Base-by-base conservation (phyloP, 2,888 invertebrate genomes). In the Ormyrus pomaceus region DNA sequence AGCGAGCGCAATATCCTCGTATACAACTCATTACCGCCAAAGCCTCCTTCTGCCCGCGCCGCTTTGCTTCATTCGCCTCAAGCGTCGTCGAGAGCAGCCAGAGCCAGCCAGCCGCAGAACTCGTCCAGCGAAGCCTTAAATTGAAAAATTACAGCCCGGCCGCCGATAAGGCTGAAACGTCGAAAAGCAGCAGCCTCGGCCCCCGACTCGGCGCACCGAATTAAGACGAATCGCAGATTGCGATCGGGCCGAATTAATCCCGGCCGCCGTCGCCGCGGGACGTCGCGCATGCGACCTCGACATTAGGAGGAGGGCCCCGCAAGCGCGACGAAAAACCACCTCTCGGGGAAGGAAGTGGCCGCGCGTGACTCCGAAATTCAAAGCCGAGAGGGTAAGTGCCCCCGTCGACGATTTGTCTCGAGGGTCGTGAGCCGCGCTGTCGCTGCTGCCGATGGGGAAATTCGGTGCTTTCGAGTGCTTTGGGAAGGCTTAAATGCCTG, bases 211-310 rank as follows among this genome's bases (percentile, higher is more conserved):
- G 61, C 58, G 53, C 46, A 66, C 62, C 85, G 84, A 87, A 88
- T 89, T 87, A 88, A 89, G 88, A 89, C 88, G 86, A 88, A 89
- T 89, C 87, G 87, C 9, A 71, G 89, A 89, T 88, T 86, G 84
- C 84, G 85, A 88, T 88, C 88, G 86, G 87, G 65, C 84, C 85
- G 83, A 87, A 89, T 88, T 87, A 88, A 86, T 82, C 70, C 61
- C 19, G 6, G 11, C 34, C 66, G 66, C 62, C 74, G 77, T n/a
- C 66, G n/a, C 77, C 13, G 66, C 62, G 77, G 77, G 77, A 50
- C 70, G 72, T 34, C 70, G 61, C 68, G 78, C 83, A 83, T 82
- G 83, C 83, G 80, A 83, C 79, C 74, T 71, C 59, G 53, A 62
- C 83, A 83, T 84, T 84, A 84, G 79, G 66, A 45, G 69, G 69